Base-by-base conservation (phyloP, 2,888 invertebrate species). In the Tineola bisselliella region DNA sequence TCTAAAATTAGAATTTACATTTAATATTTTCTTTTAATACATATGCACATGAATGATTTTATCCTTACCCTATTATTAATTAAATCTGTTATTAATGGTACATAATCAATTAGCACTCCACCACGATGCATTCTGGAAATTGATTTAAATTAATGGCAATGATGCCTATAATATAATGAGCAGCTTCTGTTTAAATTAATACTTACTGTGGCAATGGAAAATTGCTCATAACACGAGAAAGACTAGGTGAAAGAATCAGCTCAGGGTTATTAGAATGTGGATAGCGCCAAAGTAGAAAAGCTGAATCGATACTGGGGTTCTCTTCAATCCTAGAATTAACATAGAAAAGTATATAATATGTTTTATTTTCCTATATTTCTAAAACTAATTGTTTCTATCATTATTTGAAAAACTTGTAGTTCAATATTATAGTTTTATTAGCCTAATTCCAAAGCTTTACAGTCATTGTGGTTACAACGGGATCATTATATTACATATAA, bases 71-170 rank as follows among this genome's bases (percentile, higher is more conserved):
- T 89, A 60, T 84, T 88, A 62, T 88, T 81, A 33, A 91, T 73
- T 18, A 86, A 69, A 61, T 84, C 83, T 62, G 88, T 86, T 8
- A 91, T 83, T 73, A 83, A 80, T 33, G 84, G 81, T 8, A 91
- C 88, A 76, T 91, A 91, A 69, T 90, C 89, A 75, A 84, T 81
- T 18, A 91, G 69, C 30, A 87, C 86, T 64, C 84, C 86, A 57
- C 84, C 75, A 64, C 83, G 87, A 66, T 87, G 86, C 82, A 88
- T 87, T 65, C 87, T 88, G 64, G 62, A 79, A 78, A 18, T 31
- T 10, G 5, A 31, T 8, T 31, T 31, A 31, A 38, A 3, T 10
- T 38, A 38, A 3, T 38, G 10, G 3, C 10, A 6, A 10, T n/a
- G n/a, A n/a, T 38, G 10, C n/a, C 10, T 2, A 6, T n/a, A 38